Evolutionary conservation across 2,113 vertebrate genomes (phyloP).

Genomic region (Syngnathoides biaculeatus): DNA sequence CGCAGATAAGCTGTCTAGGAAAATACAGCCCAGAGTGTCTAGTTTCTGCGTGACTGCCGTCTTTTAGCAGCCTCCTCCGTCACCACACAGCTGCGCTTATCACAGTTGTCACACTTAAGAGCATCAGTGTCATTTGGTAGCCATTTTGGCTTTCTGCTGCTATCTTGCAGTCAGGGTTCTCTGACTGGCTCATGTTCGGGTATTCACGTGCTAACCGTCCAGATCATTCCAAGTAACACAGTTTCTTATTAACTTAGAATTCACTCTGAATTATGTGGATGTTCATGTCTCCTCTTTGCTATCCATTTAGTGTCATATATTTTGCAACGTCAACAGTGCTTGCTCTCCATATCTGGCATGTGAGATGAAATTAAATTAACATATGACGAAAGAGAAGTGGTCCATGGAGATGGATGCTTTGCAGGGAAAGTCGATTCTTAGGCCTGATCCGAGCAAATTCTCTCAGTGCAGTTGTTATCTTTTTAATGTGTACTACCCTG

Average conservation of each 20-base stretch:
- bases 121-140: conserved; percentile 25
- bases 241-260: conserved; percentile 40
- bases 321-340: conserved; percentile 10
- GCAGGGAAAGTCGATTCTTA: conserved; percentile 24
- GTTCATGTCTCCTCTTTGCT: conserved; percentile 4
- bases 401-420: conserved; percentile 43
- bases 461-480: conserved; percentile 56
- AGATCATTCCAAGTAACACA: conserved; percentile 17
- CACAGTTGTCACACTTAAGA: conserved; percentile 12
- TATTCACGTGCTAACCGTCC: conserved; percentile 7
- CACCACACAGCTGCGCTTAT: conserved; percentile 24
- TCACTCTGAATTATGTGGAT: conserved; percentile 42
- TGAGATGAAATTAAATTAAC: conserved; percentile 45
- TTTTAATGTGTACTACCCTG: conserved; percentile 45
- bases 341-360: conserved; percentile 10
- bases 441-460: conserved; percentile 51
- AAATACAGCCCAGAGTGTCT: conserved; percentile 9
- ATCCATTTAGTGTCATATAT: conserved; percentile 30
- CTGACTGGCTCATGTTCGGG: background rate
- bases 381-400: conserved; percentile 41
- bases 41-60: conserved; percentile 12
- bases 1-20: too few species aligned
- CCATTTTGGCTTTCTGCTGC: background rate
- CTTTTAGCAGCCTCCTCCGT: conserved; percentile 30
- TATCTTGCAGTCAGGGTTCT: background rate